phyloP scores from a whole-genome alignment of 2,888 invertebrate species.

The Mylabris sibirica region DNA sequence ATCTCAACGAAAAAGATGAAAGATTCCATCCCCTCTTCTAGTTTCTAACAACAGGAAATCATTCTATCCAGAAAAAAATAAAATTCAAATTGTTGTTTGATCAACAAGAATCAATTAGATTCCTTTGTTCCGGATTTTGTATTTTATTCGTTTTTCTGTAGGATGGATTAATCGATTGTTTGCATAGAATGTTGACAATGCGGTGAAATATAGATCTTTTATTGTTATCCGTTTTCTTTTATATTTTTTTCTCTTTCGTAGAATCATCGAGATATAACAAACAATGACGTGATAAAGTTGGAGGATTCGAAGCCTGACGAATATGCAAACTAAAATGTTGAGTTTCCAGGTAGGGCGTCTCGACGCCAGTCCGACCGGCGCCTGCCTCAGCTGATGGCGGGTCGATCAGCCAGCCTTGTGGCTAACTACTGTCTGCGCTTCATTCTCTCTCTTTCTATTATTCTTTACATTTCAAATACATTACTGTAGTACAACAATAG shows the following conservation, averaged over 20 bases:
- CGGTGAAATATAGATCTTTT: background rate
- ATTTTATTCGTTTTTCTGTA: background rate
- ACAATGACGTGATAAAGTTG: slow-evolving; percentile 36
- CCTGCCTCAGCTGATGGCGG: slow-evolving; percentile 56
- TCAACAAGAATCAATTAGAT: background rate
- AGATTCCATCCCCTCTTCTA: slow-evolving; percentile 26
- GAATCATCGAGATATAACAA: slow-evolving; percentile 33
- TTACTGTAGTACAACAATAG: slow-evolving; percentile 9
- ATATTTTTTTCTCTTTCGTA: background rate
- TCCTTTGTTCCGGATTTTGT: background rate
- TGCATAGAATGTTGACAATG: slow-evolving; percentile 4
- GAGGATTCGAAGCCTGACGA: slow-evolving; percentile 38
- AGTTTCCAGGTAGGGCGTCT: slow-evolving; percentile 51
- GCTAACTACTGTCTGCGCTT: slow-evolving; percentile 49
- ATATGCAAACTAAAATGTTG: slow-evolving; percentile 47
- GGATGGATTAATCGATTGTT: background rate
- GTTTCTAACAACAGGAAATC: slow-evolving; percentile 14
- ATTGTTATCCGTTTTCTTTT: background rate
- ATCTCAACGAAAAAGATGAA: slow-evolving; percentile 28
- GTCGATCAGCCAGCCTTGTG: slow-evolving; percentile 55
- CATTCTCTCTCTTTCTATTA: slow-evolving; percentile 17
- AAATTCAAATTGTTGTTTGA: background rate
- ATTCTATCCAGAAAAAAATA: background rate
- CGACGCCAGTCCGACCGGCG: slow-evolving; percentile 52
- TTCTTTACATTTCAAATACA: background rate